Percentiles rank a stretch among this genome's conserved stretches.
phyloP scores from a whole-genome alignment of 2,113 vertebrate genomes.

The Pandion haliaetus region DNA sequence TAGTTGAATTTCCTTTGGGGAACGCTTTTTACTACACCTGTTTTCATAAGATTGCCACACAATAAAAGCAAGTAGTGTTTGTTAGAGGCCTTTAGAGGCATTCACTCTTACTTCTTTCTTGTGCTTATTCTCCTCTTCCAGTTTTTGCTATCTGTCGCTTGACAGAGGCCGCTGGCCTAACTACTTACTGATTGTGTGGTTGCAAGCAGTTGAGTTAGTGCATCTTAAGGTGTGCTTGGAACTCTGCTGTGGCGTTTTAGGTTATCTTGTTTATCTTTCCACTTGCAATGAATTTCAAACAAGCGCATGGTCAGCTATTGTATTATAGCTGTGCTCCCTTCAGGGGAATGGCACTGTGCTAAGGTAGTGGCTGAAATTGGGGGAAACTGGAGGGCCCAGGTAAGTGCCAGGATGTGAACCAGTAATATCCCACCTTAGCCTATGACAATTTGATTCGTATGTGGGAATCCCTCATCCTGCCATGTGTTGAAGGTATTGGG shows the following conservation, averaged over 20 bases:
- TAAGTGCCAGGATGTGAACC: not conserved
- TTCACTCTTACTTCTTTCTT: not conserved
- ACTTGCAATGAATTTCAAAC: not conserved
- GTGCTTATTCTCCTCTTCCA: not conserved
- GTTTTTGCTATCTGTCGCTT: not conserved
- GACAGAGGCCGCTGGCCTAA: not conserved
- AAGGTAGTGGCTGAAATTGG: not conserved
- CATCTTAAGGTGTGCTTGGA: not conserved
- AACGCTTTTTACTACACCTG: not conserved
- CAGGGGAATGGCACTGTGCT: not conserved
- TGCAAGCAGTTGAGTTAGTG: not conserved
- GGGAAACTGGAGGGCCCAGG: not conserved
- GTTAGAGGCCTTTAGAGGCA: not conserved
- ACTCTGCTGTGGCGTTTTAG: not conserved
- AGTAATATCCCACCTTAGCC: not conserved
- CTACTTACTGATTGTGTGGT: not conserved
- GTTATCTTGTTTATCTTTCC: not conserved
- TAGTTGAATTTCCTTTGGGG: not conserved
- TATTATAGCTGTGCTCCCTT: not conserved
- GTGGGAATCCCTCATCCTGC: not conserved
- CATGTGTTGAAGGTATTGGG: not conserved
- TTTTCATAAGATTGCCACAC: not conserved
- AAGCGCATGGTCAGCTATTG: fast-evolving
- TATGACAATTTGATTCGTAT: fast-evolving
- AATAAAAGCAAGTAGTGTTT: not conserved